These are phyloP conservation scores for Opisthograptis luteolata DNA, from an alignment of 2,888 invertebrate genomes.

Conservation along the genomic window DNA sequence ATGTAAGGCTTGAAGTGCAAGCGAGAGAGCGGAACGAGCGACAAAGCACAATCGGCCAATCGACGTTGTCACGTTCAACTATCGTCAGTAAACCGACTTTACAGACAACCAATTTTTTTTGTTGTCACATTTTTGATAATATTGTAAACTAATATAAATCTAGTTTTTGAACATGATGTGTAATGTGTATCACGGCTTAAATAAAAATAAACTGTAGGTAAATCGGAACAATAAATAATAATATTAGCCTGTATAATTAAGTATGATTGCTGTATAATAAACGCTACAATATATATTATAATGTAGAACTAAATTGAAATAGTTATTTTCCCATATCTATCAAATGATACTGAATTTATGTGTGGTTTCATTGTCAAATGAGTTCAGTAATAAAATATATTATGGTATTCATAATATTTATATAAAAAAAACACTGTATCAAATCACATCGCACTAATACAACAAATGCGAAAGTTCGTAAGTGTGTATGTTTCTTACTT, in stretches of 20 bases:
- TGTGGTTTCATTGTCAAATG: background rate
- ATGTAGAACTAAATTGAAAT: background rate
- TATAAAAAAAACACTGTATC: too few relatives aligned
- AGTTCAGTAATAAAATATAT: too few relatives aligned
- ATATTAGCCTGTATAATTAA: slow-evolving; percentile 24
- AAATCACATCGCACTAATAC: too few relatives aligned
- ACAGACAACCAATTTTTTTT: background rate
- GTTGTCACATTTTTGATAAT: background rate
- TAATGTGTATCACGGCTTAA: slow-evolving; percentile 7
- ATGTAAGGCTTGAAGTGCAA: too few relatives aligned
- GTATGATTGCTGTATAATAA: slow-evolving; percentile 4
- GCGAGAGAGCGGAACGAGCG: too few relatives aligned
- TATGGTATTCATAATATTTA: too few relatives aligned
- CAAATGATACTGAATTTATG: background rate
- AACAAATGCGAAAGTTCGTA: too few relatives aligned
- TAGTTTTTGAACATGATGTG: slow-evolving; percentile 2
- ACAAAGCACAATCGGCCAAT: too few relatives aligned
- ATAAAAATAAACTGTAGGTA: slow-evolving; percentile 17
- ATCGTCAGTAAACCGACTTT: too few relatives aligned
- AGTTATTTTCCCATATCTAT: background rate
- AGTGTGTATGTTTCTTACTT: too few relatives aligned
- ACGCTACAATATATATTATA: slow-evolving; percentile 3
- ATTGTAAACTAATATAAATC: background rate
- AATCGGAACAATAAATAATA: slow-evolving; percentile 27
- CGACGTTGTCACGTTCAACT: too few relatives aligned